phyloP scores from a whole-genome alignment of 2,113 vertebrate species.

The Brachirus orientalis region DNA sequence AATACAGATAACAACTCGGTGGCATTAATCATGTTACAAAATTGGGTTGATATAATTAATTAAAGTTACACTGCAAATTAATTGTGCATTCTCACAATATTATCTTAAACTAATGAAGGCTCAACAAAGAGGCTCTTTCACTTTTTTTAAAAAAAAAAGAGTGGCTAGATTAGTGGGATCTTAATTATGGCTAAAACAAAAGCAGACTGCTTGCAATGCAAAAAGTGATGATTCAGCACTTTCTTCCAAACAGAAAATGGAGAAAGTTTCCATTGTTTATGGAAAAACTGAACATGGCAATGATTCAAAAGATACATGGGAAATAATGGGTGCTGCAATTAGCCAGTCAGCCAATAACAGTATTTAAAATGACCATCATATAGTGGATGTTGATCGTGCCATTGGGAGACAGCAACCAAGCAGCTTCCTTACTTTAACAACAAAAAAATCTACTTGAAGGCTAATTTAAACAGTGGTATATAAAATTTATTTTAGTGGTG shows the following conservation, averaged over 20 bases:
- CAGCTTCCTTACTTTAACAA: conserved; percentile 28
- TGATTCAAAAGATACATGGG: conserved; percentile 85
- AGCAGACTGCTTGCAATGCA: conserved; percentile 76
- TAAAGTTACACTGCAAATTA: conserved; percentile 83
- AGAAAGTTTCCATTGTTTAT: conserved; percentile 85
- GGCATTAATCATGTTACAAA: conserved; percentile 92
- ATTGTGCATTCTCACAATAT: conserved; percentile 85
- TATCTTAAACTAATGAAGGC: conserved; percentile 85
- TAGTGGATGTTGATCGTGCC: conserved; percentile 68
- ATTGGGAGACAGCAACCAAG: conserved; percentile 55
- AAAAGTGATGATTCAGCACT: conserved; percentile 82
- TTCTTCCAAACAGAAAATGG: conserved; percentile 79
- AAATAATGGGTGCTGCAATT: conserved; percentile 84
- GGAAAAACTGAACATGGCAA: conserved; percentile 82
- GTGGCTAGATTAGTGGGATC: conserved; percentile 83
- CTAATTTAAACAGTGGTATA: conserved; percentile 23
- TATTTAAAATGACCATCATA: conserved; percentile 74
- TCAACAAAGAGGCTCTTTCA: conserved; percentile 78
- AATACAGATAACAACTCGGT: conserved; percentile 88
- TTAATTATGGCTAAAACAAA: conserved; percentile 87
- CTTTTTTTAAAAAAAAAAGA: conserved; percentile 63
- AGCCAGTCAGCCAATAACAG: conserved; percentile 72
- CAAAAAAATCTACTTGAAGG: conserved; percentile 14
- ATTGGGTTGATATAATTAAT: conserved; percentile 83
- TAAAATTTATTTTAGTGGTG: conserved; percentile 40